These are phyloP conservation scores for Trichogramma evanescens DNA, from an alignment of 2,888 invertebrate species.

Conservation along the genomic window DNA sequence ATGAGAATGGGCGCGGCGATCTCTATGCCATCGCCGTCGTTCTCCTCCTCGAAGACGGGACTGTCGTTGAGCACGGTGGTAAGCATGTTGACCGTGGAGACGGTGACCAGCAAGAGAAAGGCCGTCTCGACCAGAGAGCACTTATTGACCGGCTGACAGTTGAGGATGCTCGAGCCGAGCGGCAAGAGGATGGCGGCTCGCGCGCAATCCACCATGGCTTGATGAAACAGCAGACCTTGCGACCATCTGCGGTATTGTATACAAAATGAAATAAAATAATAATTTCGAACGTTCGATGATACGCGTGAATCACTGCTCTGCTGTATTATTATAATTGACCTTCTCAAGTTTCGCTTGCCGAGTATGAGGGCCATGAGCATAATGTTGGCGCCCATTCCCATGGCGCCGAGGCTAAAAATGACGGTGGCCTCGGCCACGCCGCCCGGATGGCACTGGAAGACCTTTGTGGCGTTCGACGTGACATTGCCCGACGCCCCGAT, in stretches of 20 bases:
- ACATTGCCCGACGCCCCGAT: constrained; percentile 64
- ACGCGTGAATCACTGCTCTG: neutral
- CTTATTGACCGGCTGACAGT: constrained; percentile 77
- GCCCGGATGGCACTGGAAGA: constrained; percentile 73
- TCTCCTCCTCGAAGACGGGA: constrained; percentile 73
- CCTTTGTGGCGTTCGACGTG: constrained; percentile 61
- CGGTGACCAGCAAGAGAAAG: constrained; percentile 79
- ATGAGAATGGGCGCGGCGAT: constrained; percentile 67
- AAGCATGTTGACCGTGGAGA: constrained; percentile 85
- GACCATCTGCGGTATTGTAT: constrained; percentile 60
- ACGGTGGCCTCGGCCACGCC: constrained; percentile 74
- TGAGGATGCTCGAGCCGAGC: constrained; percentile 70
- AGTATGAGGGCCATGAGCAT: constrained; percentile 75
- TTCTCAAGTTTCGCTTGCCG: constrained; percentile 69
- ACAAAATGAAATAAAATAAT: neutral
- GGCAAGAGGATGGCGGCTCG: constrained; percentile 74
- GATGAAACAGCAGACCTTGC: constrained; percentile 76
- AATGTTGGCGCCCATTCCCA: constrained; percentile 76
- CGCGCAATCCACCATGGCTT: constrained; percentile 76
- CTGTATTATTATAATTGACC: constrained; percentile 48
- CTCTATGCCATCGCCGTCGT: constrained; percentile 59
- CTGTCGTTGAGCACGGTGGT: constrained; percentile 81
- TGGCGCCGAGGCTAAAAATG: constrained; percentile 66
- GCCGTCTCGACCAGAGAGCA: constrained; percentile 84
- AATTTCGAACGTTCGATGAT: neutral